phyloP scores from a whole-genome alignment of 2,113 vertebrate species.

The Hyla sarda region DNA sequence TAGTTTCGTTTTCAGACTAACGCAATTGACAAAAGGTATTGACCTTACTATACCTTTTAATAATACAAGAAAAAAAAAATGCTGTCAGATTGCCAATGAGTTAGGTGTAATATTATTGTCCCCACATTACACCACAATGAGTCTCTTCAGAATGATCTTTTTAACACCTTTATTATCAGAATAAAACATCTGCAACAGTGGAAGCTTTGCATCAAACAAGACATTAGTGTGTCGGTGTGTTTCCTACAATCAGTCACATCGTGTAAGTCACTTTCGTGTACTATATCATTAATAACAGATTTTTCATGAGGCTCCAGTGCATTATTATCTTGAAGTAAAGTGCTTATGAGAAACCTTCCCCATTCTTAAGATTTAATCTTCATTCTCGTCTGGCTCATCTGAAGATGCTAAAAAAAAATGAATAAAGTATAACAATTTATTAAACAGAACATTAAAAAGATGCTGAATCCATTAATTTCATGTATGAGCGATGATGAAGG shows the following conservation, averaged over 20 bases:
- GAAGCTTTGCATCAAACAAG: neutral
- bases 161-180: neutral
- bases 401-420: slow-evolving; percentile 9
- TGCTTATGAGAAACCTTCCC: neutral
- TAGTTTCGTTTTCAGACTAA: too few relatives aligned
- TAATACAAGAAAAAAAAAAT: too few relatives aligned
- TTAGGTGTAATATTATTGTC: neutral
- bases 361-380: neutral
- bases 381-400: neutral
- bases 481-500: neutral
- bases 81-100: neutral
- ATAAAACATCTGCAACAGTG: neutral
- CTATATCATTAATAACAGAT: neutral
- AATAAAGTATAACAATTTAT: slow-evolving; percentile 13
- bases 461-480: neutral
- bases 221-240: slow-evolving; percentile 10
- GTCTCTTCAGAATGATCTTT: neutral
- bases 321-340: slow-evolving; percentile 1
- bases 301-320: neutral
- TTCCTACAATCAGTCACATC: neutral
- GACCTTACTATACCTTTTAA: too few relatives aligned
- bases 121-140: neutral
- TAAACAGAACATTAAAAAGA: slow-evolving; percentile 14
- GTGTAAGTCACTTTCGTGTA: neutral
- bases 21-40: too few relatives aligned